These are phyloP conservation scores for Netelia fuscicornis DNA, from an alignment of 2,888 invertebrate species.

Conservation along the genomic window DNA sequence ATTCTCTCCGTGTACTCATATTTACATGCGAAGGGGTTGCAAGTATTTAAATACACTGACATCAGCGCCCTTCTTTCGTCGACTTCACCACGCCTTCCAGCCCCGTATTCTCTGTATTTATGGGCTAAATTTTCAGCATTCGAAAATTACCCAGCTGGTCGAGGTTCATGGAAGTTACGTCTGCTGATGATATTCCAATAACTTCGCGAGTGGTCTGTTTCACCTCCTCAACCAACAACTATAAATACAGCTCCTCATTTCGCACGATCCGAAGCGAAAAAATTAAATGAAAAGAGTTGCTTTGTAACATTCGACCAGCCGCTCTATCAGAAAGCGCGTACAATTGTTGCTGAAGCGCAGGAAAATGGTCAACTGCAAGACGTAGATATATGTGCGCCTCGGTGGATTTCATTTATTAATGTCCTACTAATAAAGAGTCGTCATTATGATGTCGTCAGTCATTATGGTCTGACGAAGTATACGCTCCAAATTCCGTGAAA, in stretches of 20 bases:
- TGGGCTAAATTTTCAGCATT: constrained; percentile 34
- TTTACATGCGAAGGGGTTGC: neutral
- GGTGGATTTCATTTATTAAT: constrained; percentile 59
- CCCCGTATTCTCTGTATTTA: constrained; percentile 30
- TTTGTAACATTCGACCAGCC: constrained; percentile 75
- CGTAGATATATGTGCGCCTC: constrained; percentile 53
- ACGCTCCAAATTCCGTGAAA: constrained; percentile 12
- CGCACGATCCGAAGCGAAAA: constrained; percentile 34
- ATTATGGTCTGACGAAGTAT: neutral
- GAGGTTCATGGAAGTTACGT: constrained; percentile 58
- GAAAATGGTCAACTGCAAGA: constrained; percentile 34
- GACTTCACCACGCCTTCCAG: constrained; percentile 9
- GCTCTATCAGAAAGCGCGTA: constrained; percentile 72
- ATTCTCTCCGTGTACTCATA: neutral
- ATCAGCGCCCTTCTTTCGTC: neutral
- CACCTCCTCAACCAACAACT: constrained; percentile 50
- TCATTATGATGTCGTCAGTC: too few relatives aligned
- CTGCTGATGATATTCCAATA: neutral
- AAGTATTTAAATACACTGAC: constrained; percentile 11
- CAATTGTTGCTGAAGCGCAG: constrained; percentile 63
- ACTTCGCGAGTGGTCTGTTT: constrained; percentile 45
- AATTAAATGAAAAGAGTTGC: constrained; percentile 66
- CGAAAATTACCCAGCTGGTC: constrained; percentile 48
- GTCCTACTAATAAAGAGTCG: neutral
- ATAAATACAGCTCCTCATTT: constrained; percentile 50